Conservation (phyloP, 92 coral and sea anemone genomes). For the Epizoanthus rinbou region DNA sequence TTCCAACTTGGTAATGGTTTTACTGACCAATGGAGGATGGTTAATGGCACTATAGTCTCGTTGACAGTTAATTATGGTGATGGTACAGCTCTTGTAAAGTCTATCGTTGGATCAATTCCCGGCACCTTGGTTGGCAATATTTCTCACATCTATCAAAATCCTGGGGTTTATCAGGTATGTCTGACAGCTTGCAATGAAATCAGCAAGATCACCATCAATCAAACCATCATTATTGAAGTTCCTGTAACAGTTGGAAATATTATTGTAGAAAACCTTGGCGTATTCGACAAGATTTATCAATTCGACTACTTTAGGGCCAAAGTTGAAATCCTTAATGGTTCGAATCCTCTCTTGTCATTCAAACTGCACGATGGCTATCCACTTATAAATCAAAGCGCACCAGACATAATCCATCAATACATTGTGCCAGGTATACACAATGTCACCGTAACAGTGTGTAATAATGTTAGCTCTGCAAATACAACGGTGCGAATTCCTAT, state of each 20-base stretch:
- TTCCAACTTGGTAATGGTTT: conserved; percentile 36
- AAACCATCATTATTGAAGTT: conserved; percentile 49
- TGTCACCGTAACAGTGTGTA: conserved; percentile 52
- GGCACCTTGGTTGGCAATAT: conserved; percentile 13
- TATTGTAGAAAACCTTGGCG: conserved; percentile 43
- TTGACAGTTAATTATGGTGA: conserved; percentile 55
- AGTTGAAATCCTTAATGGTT: conserved; percentile 45
- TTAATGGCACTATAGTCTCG: conserved; percentile 49
- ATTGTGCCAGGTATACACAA: conserved; percentile 48
- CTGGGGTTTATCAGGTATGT: conserved; percentile 50
- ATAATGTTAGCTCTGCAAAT: conserved; percentile 57
- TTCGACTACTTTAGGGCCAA: conserved; percentile 47
- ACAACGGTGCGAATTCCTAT: conserved; percentile 18
- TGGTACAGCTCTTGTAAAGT: not conserved
- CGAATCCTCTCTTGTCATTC: conserved; percentile 49
- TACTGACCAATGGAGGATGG: conserved; percentile 52
- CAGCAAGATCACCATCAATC: conserved; percentile 26
- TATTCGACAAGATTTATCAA: conserved; percentile 60
- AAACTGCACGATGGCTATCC: conserved; percentile 52
- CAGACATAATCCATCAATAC: conserved; percentile 43
- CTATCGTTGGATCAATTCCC: conserved; percentile 10
- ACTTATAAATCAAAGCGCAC: conserved; percentile 28
- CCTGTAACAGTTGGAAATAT: conserved; percentile 33
- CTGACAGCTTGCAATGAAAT: conserved; percentile 41
- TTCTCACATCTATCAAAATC: conserved; percentile 43